Percentiles rank a stretch among this genome's conserved stretches.
Evolutionary conservation across 2,113 vertebrate species (phyloP).

Genomic region (Toxotes jaculatrix): DNA sequence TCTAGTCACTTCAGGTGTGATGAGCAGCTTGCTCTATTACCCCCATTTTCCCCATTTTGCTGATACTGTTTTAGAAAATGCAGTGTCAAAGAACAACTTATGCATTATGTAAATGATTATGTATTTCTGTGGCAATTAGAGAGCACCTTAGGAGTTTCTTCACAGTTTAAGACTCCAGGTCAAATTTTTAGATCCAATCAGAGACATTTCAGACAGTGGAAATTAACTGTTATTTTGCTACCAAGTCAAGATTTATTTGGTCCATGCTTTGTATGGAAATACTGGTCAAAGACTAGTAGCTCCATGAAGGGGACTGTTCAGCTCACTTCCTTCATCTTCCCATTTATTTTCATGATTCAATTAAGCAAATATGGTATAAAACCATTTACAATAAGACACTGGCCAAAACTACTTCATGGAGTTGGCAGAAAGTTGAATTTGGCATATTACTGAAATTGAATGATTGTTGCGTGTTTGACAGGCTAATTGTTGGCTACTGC

Average conservation of each 20-base stretch:
- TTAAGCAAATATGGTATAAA: neutral
- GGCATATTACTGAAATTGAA: slow-evolving; percentile 2
- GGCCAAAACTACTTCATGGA: neutral
- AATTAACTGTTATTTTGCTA: neutral
- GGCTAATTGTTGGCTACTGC: slow-evolving; percentile 15
- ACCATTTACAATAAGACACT: neutral
- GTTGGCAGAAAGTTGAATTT: slow-evolving; percentile 2
- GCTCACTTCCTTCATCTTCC: neutral
- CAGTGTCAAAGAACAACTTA: neutral
- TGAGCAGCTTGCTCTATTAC: too few species aligned
- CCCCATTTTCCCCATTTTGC: too few species aligned
- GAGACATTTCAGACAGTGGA: neutral
- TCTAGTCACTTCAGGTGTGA: too few species aligned
- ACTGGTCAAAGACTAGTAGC: too few species aligned
- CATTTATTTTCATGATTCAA: neutral
- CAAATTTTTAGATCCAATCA: neutral
- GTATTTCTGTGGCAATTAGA: neutral
- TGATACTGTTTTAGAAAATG: too few species aligned
- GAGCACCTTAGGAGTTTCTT: neutral
- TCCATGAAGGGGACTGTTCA: too few species aligned
- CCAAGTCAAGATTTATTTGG: too few species aligned
- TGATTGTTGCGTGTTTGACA: neutral
- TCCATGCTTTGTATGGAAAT: too few species aligned
- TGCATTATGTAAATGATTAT: neutral
- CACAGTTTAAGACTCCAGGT: neutral